A percentile compares a stretch with the other conserved stretches of the same genome.
Evolutionary conservation across 2,888 invertebrate genomes (phyloP).

Genomic region (Aproaerema taeniolella): DNA sequence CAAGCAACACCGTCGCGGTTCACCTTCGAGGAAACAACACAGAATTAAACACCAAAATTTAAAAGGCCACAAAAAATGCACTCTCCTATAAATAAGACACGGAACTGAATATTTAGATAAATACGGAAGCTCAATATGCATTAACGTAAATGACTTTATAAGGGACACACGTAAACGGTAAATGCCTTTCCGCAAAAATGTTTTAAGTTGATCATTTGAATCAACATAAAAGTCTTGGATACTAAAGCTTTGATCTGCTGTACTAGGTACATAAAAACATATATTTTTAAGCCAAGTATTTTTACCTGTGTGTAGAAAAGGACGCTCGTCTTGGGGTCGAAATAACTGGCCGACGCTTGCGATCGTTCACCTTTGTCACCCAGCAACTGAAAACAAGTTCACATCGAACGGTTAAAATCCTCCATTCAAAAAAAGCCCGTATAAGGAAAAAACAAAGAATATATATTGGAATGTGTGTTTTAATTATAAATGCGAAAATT

Average conservation of each 20-base stretch:
- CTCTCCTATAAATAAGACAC: not conserved
- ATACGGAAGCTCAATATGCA: not conserved
- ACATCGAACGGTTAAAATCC: slow-evolving; percentile 8
- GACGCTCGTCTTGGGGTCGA: slow-evolving; percentile 82
- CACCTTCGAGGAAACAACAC: slow-evolving; percentile 53
- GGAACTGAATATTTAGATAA: not conserved
- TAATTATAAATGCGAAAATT: no score
- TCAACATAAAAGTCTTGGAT: no score
- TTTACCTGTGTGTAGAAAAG: slow-evolving; percentile 86
- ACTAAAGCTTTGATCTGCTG: no score
- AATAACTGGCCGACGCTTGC: slow-evolving; percentile 85
- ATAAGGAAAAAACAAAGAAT: slow-evolving; percentile 11
- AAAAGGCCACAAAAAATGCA: no score
- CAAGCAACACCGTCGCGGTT: slow-evolving; percentile 88
- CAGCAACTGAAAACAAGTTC: slow-evolving; percentile 61
- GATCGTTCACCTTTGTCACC: slow-evolving; percentile 84
- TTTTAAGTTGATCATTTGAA: no score
- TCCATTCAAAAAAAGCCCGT: not conserved
- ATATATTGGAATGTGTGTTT: no score
- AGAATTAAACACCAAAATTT: no score
- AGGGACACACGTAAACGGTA: no score
- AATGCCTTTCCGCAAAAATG: no score
- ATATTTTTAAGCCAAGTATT: no score
- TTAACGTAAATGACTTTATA: no score
- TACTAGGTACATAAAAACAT: no score